phyloP scores from a whole-genome alignment of 2,113 vertebrate genomes.

The Pagrus major region DNA sequence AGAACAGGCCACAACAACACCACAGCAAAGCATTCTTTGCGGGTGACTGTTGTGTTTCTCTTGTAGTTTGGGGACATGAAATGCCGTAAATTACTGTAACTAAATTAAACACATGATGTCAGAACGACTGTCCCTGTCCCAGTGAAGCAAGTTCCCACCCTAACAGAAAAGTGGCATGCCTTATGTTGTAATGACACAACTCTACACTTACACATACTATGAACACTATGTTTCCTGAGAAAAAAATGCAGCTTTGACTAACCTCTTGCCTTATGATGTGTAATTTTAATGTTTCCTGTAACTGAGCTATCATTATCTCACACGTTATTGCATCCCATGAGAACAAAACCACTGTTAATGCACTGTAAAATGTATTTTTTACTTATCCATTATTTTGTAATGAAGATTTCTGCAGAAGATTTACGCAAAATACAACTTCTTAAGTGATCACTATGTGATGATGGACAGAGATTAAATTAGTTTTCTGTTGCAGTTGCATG shows the following conservation, averaged over 20 bases:
- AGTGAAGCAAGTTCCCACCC: neutral
- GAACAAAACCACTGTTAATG: neutral
- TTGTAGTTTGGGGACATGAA: slow-evolving; percentile 8
- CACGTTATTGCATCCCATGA: neutral
- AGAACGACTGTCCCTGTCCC: neutral
- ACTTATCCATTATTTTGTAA: neutral
- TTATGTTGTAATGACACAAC: neutral
- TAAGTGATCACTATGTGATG: slow-evolving; percentile 1
- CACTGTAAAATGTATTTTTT: neutral
- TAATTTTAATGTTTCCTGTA: slow-evolving; percentile 4
- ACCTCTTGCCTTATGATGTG: neutral
- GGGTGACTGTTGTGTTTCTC: slow-evolving; percentile 28
- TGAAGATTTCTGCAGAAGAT: slow-evolving; percentile 12
- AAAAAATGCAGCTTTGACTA: neutral
- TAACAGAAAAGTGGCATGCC: neutral
- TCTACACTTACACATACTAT: neutral
- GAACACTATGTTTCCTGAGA: neutral
- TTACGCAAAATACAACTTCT: neutral
- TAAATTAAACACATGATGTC: slow-evolving; percentile 33
- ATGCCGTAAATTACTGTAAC: slow-evolving; percentile 20
- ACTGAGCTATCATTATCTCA: neutral
- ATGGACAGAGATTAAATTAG: slow-evolving; percentile 19
- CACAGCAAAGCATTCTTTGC: slow-evolving; percentile 52
- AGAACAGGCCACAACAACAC: neutral
- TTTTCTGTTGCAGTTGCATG: slow-evolving; percentile 35